Evolutionary conservation across 1,140 invertebrate species (phyloP), one percentile per base, ranked within the genome.

Genomic region (Pinna nobilis): DNA sequence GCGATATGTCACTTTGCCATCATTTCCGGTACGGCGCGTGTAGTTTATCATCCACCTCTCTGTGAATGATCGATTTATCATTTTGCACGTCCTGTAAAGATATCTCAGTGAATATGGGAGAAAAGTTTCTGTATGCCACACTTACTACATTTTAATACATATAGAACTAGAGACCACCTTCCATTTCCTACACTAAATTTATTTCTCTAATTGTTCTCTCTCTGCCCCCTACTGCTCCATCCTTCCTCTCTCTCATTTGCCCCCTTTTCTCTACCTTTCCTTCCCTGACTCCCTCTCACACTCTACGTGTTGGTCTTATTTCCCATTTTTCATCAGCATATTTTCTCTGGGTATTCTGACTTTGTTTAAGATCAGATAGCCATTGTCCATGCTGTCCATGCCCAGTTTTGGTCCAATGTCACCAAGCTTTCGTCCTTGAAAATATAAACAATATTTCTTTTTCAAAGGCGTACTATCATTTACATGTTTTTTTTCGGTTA

Each of bases 381-480:
- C 96, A 90, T 98, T 98, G 84, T 98, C 97, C 2, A 94, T 94
- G 3, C 91, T 92, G 83, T 95, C 95, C 93, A 96, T 95, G 51
- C 96, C 96, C 63, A 98, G 91, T 87, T 98, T 98, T 47, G 94
- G 93, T 3, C 96, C 97, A 82, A 98, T 98, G 90, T 98, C 97
- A 13, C 97, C 97, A 71, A 98, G 93, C 83, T 94, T 94, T 64
- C 98, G 94, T 20, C 96, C 93, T 93, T 47, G 49, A 80, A 87
- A 68, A 57, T 61, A n/a, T 37, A 37, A n/a, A n/a, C n/a, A n/a
- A n/a, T n/a, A n/a, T n/a, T n/a, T n/a, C 2, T 50, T 44, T n/a
- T n/a, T n/a, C n/a, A n/a, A n/a, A n/a, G n/a, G n/a, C n/a, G n/a
- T n/a, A n/a, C n/a, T n/a, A n/a, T n/a, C n/a, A n/a, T n/a, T n/a